Evolutionary conservation across 1,140 invertebrate species (phyloP).

Genomic region (Drosophila arawakana): DNA sequence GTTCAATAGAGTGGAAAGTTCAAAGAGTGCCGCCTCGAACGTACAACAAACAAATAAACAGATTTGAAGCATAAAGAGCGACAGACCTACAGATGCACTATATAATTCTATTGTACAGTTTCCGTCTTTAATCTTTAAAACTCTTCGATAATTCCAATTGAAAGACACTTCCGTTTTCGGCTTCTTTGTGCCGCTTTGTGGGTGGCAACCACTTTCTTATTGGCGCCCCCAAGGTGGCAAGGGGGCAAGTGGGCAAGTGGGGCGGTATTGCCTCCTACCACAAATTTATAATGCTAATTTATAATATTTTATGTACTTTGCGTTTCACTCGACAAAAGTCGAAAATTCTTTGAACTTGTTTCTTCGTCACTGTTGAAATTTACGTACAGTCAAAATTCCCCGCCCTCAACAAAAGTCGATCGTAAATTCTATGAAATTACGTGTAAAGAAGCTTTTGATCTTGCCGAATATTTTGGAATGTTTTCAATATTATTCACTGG

Average conservation of each 20-base stretch:
- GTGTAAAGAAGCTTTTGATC: constrained; percentile 65
- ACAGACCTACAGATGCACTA: neutral
- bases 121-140: constrained; percentile 66
- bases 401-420: constrained; percentile 13
- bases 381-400: constrained; percentile 38
- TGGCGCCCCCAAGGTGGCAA: constrained; percentile 45
- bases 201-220: constrained; percentile 61
- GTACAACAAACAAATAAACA: constrained; percentile 62
- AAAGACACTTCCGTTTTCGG: constrained; percentile 72
- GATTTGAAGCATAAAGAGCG: neutral
- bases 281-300: constrained; percentile 68
- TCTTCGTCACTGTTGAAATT: constrained; percentile 44
- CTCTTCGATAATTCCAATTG: constrained; percentile 37
- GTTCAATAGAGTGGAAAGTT: constrained; percentile 61
- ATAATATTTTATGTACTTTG: constrained; percentile 73
- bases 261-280: constrained; percentile 11
- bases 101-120: constrained; percentile 47
- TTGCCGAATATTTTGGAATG: constrained; percentile 14
- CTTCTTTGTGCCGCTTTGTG: constrained; percentile 52
- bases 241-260: neutral
- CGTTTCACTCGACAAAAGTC: constrained; percentile 2
- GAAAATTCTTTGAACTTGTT: constrained; percentile 64
- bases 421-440: constrained; percentile 67
- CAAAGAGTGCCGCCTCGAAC: constrained; percentile 54
- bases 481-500: neutral